Base-by-base conservation (phyloP, 2,888 invertebrate species). In the Patella caerulea region DNA sequence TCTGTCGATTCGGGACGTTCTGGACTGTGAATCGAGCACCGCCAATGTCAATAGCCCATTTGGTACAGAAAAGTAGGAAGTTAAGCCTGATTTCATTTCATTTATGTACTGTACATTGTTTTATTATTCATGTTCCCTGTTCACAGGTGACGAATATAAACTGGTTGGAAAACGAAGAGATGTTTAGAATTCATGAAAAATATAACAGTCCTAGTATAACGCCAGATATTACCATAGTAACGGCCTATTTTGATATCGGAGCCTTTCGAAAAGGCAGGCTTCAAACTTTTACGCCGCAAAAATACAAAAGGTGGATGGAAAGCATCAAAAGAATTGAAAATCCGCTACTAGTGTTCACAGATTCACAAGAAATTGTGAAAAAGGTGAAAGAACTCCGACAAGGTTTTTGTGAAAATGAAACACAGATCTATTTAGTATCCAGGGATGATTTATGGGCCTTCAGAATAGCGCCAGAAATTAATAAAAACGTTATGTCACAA, bases 241-340 rank as follows among this genome's bases (percentile, higher is more conserved):
- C 87, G 7, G 86, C 86, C 12, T 87, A 85, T 71, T 86, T 85
- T 75, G 83, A 86, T 73, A 72, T 87, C 0, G 87, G 87, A 11
- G 79, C 77, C 11, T 83, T 87, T 73, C 72, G 73, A 34, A 87
- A 87, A 78, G 86, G 85, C 5, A 59, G 75, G 9, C 45, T 7
- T 45, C 74, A 77, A 12, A 54, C 74, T 17, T 80, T 81, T 71
- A 84, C 83, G 3, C 83, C 85, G 4, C 72, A 78, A 11, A 69
- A 69, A 1, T 89, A 89, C 76, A 83, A 80, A 71, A 77, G 75
- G 24, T 89, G 89, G 89, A 88, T 88, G 85, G 80, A 78, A 59
- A 82, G 86, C 9, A 88, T 88, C 78, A 79, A 81, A 12, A 79
- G 82, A 14, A 82, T 89, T 9, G 79, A 86, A 73, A 89, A 88